Base-by-base conservation (phyloP, 2,888 invertebrate species). In the Emmelina monodactyla region DNA sequence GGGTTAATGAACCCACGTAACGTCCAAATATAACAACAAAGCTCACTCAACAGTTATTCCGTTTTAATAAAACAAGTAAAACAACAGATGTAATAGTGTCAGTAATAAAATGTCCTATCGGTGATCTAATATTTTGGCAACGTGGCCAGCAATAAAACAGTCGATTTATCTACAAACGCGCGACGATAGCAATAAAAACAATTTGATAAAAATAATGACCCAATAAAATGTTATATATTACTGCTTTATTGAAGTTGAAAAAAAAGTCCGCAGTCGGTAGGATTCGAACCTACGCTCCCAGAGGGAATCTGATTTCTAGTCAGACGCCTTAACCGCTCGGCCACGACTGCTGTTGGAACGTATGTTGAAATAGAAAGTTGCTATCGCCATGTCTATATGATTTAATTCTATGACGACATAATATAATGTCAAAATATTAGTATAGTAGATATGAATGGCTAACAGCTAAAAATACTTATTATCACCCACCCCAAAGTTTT, bases 311-410 rank as follows among this genome's bases (percentile, higher is more conserved):
- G 88, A 88, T 88, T 89, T 89, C 88, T 86, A 89, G 88, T 89
- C 88, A 88, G 88, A 88, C 88, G 88, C 88, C 88, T 88, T 88
- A 88, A 88, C 88, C 88, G 87, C 88, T 88, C 88, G 88, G 88
- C 88, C 88, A 88, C 86, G 88, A 86, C 88, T 88, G 88, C 88
- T 63, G 2, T 1, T 85, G 86, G 3, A 2, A 30, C 16, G 6
- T 15, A 14, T 14, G 29, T 3, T 7, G 14, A 29, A 29, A 29
- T 29, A 10, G 11, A 25, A 25, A 3, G 3, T 7, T 25, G 25
- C 11, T 25, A n/a, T 11, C 9, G 3, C n/a, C n/a, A 4, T 19
- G 9, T 19, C 9, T 19, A 19, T 19, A 19, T 19, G 19, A 6
- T 19, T 25, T 25, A n/a, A 25, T 10, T 25, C 11, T n/a, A n/a